Conservation (phyloP, 2,888 invertebrate species). For the Pyralis farinalis region DNA sequence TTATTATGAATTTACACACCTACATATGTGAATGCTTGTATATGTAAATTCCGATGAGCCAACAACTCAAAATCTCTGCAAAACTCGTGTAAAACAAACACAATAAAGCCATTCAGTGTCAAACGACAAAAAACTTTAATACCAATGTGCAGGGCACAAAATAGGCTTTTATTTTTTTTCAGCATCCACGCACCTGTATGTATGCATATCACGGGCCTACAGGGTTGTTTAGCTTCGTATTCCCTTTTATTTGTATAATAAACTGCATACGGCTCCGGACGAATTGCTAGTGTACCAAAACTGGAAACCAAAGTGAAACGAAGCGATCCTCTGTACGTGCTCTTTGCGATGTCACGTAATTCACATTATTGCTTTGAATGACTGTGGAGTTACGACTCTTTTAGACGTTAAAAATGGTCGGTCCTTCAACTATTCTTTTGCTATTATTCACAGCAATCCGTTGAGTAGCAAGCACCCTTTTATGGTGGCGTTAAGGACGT, state of each 20-base stretch:
- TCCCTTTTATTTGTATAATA: slow-evolving; percentile 30
- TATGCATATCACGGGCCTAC: slow-evolving; percentile 15
- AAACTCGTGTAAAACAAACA: not conserved
- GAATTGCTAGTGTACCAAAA: slow-evolving; percentile 29
- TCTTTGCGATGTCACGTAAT: slow-evolving; percentile 39
- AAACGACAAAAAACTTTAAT: not conserved
- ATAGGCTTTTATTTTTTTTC: slow-evolving; percentile 2
- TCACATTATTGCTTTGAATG: slow-evolving; percentile 56
- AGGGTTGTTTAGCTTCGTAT: slow-evolving; percentile 19
- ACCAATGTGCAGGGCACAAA: not conserved
- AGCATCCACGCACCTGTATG: slow-evolving; percentile 10
- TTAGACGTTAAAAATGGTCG: slow-evolving; percentile 53
- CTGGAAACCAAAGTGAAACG: slow-evolving; percentile 28
- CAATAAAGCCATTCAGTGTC: not conserved
- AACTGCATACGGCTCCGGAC: slow-evolving; percentile 38
- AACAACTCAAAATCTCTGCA: not conserved
- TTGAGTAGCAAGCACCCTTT: slow-evolving; percentile 55
- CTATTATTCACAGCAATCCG: slow-evolving; percentile 64
- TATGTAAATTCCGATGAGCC: too few relatives aligned
- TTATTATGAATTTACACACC: too few relatives aligned
- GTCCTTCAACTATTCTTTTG: slow-evolving; percentile 54
- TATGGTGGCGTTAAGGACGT: slow-evolving; percentile 47
- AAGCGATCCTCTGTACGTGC: slow-evolving; percentile 37
- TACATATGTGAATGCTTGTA: too few relatives aligned
- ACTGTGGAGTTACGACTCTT: slow-evolving; percentile 59